These are phyloP conservation scores for Craniophora ligustri DNA, from an alignment of 2,888 invertebrate species.

Conservation along the genomic window DNA sequence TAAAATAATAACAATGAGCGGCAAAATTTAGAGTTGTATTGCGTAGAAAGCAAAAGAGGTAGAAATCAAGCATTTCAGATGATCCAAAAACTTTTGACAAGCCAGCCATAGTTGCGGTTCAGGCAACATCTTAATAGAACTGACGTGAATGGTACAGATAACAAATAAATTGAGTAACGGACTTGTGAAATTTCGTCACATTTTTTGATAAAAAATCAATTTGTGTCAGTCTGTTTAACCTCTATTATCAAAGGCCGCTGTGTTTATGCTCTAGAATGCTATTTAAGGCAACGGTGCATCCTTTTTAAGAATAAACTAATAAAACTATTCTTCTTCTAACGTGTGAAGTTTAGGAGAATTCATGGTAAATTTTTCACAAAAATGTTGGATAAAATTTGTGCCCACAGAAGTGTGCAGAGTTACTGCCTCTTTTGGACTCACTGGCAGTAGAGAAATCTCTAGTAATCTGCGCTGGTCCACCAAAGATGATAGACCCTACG, in stretches of 20 bases:
- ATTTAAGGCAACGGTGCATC: conserved; percentile 34
- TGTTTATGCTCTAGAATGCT: conserved; percentile 44
- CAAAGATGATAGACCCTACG: too few species aligned
- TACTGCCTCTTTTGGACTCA: too few species aligned
- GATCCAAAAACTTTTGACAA: too few species aligned
- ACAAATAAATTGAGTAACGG: conserved; percentile 73
- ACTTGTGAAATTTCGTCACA: conserved; percentile 76
- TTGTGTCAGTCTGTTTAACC: conserved; percentile 75
- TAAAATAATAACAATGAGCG: too few species aligned
- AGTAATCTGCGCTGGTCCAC: too few species aligned
- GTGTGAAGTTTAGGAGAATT: neutral
- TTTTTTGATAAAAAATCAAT: conserved; percentile 83
- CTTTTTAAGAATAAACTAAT: conserved; percentile 7
- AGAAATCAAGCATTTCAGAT: too few species aligned
- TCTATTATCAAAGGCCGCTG: conserved; percentile 50
- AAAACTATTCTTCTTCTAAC: neutral
- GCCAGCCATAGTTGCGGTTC: neutral
- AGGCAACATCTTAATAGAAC: conserved; percentile 62
- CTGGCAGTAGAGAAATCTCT: too few species aligned
- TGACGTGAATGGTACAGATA: conserved; percentile 79
- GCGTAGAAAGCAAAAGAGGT: too few species aligned
- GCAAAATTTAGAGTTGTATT: too few species aligned
- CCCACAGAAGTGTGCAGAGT: too few species aligned
- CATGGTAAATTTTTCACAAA: too few species aligned
- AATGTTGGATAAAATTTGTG: too few species aligned